Conservation (phyloP, 2,888 invertebrate genomes). For the Cerceris rybyensis region DNA sequence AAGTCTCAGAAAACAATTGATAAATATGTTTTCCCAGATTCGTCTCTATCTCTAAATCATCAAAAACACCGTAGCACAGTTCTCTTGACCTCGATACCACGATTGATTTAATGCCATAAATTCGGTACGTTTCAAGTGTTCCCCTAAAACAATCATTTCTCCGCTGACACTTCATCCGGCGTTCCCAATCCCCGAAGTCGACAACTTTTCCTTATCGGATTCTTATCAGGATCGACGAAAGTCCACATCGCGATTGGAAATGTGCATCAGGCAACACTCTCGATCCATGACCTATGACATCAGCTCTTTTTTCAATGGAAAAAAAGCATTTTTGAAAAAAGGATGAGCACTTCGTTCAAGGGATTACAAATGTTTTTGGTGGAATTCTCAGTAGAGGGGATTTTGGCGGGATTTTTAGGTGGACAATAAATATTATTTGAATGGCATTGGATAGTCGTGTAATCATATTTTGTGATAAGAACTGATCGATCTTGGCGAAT, state of each 20-base stretch:
- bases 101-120: too few species aligned
- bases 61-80: too few species aligned
- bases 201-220: neutral
- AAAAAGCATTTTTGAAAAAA: neutral
- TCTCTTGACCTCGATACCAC: too few species aligned
- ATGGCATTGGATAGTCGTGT: neutral
- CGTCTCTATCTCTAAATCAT: too few species aligned
- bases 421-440: too few species aligned
- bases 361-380: neutral
- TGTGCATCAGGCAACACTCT: neutral
- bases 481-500: slow-evolving; percentile 47
- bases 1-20: too few species aligned
- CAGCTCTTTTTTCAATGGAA: neutral
- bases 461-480: slow-evolving; percentile 37
- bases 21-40: too few species aligned
- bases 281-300: neutral
- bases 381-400: slow-evolving; percentile 4
- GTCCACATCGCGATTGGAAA: neutral
- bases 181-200: neutral
- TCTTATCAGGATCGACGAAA: neutral
- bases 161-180: neutral
- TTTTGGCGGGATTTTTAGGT: too few species aligned
- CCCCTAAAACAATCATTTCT: neutral
- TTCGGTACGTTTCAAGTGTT: too few species aligned
- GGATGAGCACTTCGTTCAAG: neutral